Base-by-base conservation (phyloP, 2,888 invertebrate species). In the Harpalus rubripes region DNA sequence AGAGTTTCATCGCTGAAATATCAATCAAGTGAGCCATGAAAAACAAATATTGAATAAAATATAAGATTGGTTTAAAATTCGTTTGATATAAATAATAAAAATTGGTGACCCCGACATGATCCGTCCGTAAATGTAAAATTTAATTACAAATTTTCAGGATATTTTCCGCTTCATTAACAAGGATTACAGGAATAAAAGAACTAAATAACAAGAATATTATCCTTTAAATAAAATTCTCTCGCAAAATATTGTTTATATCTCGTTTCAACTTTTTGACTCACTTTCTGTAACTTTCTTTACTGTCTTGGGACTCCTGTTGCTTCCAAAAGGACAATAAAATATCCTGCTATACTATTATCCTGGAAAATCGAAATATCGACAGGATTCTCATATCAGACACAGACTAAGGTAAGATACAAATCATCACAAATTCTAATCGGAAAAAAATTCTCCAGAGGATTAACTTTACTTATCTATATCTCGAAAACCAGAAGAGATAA, bases 281-380 rank as follows among this genome's bases (percentile, higher is more conserved):
- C 12, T 52, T 52, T 52, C 44, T 10, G 10, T 52, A 52, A 52
- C 44, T 52, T 52, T 52, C 44, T 12, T 32, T 12, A 12, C 6
- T 52, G 6, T 52, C 44, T 12, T 52, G 44, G 44, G 44, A 52
- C 8, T 52, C 44, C 44, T 52, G 44, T 52, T 52, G 44, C 44
- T 52, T 52, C 10, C 44, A 52, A 52, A 52, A 52, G 44, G 44
- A 52, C 44, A 52, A 52, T 52, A 52, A 52, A 52, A 52, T 52
- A 52, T 52, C 44, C 44, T 52, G 12, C 5, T 10, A 52, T 12
- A 52, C 44, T 10, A 52, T 52, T 52, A 52, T 52, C 44, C 44
- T 10, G 44, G 44, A 52, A 52, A 52, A 32, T 32, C 32, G 32
- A 32, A 32, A 52, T 52, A 52, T 52, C 44, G 44, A 12, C 44